Percentiles rank a stretch among this genome's conserved stretches.
phyloP scores from a whole-genome alignment of 2,797 vertebrate genomes.

The Cyclopterus lumpus region DNA sequence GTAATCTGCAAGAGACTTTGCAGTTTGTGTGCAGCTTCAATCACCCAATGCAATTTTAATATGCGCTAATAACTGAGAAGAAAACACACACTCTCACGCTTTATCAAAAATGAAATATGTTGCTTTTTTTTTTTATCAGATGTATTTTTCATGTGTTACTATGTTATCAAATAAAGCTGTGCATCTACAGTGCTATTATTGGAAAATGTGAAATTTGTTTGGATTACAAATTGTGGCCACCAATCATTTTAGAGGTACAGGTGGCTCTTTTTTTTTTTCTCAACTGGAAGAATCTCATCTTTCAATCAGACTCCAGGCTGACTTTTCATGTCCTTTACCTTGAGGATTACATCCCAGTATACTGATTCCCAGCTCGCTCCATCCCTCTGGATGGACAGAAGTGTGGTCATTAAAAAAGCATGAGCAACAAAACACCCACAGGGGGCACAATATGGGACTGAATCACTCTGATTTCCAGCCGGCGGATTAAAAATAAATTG shows the following conservation, averaged over 20 bases:
- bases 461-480: conserved; percentile 79
- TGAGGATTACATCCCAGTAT: conserved; percentile 41
- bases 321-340: conserved; percentile 21
- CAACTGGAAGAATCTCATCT: conserved; percentile 17
- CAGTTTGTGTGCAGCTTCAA: neutral
- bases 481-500: conserved; percentile 84
- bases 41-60: neutral
- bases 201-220: neutral
- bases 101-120: neutral
- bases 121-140: neutral
- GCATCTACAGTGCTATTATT: neutral
- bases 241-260: neutral
- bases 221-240: neutral
- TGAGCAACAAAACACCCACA: conserved; percentile 74
- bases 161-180: neutral
- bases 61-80: neutral
- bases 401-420: conserved; percentile 80
- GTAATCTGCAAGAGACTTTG: conserved; percentile 21
- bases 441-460: conserved; percentile 80
- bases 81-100: neutral
- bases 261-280: conserved; percentile 9
- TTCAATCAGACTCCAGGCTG: conserved; percentile 12
- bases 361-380: conserved; percentile 33
- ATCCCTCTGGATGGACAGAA: conserved; percentile 67
- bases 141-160: neutral